phyloP scores from a whole-genome alignment of 2,113 vertebrate genomes.

The Miniopterus natalensis region DNA sequence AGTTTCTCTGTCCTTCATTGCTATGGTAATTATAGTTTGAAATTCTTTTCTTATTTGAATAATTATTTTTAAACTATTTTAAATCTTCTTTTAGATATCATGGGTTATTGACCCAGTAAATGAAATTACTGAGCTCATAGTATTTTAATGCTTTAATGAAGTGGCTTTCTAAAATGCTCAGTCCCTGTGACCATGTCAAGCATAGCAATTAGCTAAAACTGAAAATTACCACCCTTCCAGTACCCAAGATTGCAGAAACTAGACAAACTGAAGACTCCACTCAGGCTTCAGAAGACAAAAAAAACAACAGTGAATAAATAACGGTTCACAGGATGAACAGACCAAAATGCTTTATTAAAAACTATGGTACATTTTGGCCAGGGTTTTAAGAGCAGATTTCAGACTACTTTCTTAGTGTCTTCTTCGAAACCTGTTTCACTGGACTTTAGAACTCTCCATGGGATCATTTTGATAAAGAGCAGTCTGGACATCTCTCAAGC shows the following conservation, averaged over 20 bases:
- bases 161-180: constrained; percentile 63
- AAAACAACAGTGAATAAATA: neutral
- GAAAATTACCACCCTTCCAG: constrained; percentile 22
- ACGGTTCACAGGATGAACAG: neutral
- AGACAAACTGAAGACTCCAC: neutral
- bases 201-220: constrained; percentile 42
- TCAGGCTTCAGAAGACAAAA: constrained; percentile 1
- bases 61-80: constrained; percentile 77
- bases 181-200: constrained; percentile 34
- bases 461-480: neutral
- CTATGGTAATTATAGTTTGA: constrained; percentile 71
- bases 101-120: constrained; percentile 75
- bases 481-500: neutral
- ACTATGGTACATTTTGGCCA: neutral
- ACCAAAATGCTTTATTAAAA: neutral
- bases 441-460: neutral
- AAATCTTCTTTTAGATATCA: constrained; percentile 73
- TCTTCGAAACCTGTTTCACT: neutral
- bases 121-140: constrained; percentile 71
- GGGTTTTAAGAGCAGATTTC: neutral
- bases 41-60: constrained; percentile 75
- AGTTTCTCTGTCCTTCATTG: constrained; percentile 43
- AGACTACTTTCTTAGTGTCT: neutral
- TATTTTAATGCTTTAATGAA: constrained; percentile 77
- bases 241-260: neutral